Evolutionary conservation across 2,113 vertebrate genomes (phyloP).

Genomic region (Chionomys nivalis): DNA sequence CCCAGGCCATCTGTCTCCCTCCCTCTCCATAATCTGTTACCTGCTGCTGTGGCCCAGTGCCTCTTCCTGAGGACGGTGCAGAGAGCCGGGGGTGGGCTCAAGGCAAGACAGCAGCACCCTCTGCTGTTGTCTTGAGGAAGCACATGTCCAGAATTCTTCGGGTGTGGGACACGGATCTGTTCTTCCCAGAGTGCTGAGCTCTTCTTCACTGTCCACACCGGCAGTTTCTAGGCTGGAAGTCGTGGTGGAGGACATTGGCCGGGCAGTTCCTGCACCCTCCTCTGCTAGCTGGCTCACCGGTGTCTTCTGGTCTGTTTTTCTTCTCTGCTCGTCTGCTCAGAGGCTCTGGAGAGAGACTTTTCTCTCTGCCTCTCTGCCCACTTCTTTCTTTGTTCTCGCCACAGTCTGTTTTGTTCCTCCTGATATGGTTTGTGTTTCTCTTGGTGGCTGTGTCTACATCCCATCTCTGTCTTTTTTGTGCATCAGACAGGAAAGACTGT

Average conservation of each 20-base stretch:
- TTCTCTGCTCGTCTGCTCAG: conserved; percentile 88
- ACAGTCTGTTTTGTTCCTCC: conserved; percentile 83
- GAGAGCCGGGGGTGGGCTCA: conserved; percentile 66
- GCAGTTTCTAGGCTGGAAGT: conserved; percentile 13
- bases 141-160: not conserved
- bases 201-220: not conserved
- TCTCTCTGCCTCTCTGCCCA: conserved; percentile 85
- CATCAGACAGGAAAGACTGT: conserved; percentile 77
- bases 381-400: conserved; percentile 82
- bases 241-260: conserved; percentile 73
- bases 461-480: conserved; percentile 81
- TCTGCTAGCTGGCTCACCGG: conserved; percentile 44
- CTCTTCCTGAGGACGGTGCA: conserved; percentile 94
- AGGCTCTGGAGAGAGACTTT: conserved; percentile 89
- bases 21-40: conserved; percentile 88
- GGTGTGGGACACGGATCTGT: not conserved
- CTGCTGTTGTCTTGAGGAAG: conserved; percentile 55
- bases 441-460: conserved; percentile 81
- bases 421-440: conserved; percentile 78
- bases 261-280: conserved; percentile 83
- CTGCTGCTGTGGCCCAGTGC: conserved; percentile 87
- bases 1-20: conserved; percentile 84
- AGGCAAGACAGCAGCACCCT: conserved; percentile 49
- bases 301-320: conserved; percentile 82
- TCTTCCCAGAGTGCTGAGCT: conserved; percentile 14